Evolutionary conservation across 2,113 vertebrate species (phyloP), one percentile per base, ranked within the genome.

Genomic region (Phalacrocorax aristotelis): DNA sequence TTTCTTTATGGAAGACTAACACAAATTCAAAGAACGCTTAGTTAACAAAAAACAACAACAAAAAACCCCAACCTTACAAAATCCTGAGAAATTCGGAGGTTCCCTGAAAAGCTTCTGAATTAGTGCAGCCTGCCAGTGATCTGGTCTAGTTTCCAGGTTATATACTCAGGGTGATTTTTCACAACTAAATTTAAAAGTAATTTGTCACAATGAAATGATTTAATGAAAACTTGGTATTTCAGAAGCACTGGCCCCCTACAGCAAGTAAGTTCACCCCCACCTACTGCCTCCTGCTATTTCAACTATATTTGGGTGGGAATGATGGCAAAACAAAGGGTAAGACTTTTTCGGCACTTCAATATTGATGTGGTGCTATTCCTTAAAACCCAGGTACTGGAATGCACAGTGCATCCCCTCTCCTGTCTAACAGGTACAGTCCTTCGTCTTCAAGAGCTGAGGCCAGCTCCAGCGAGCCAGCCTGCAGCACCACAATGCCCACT

Each of bases 351-450:
- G 29, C 30, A 25, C 40, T 69, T 85, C 21, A 52, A 58, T 66
- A 40, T 27, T 57, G 26, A 36, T 29, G 26, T 58, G 64, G 23
- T 65, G 14, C 29, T 64, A 8, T 48, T 61, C 46, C 51, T 78
- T 40, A 13, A 76, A 22, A 51, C 6, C 17, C 8, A 42, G 22
- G 26, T n/a, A 61, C 26, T 11, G 61, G 27, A 14, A 36, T 4
- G 8, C 49, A 57, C 0, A 0, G 76, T 1, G 1, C 75, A 46
- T 19, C 10, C 29, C 32, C 51, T 54, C n/a, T 70, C 7, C 46
- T 15, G 20, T 42, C 46, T 26, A 48, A 44, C 30, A 49, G 9
- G 26, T 26, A 42, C 40, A 26, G 19, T 71, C 57, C 46, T 15
- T 15, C 23, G 19, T 19, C 25, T 61, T 40, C n/a, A 44, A 21